Conservation (phyloP, 2,113 vertebrate species). For the Caranx melampygus region DNA sequence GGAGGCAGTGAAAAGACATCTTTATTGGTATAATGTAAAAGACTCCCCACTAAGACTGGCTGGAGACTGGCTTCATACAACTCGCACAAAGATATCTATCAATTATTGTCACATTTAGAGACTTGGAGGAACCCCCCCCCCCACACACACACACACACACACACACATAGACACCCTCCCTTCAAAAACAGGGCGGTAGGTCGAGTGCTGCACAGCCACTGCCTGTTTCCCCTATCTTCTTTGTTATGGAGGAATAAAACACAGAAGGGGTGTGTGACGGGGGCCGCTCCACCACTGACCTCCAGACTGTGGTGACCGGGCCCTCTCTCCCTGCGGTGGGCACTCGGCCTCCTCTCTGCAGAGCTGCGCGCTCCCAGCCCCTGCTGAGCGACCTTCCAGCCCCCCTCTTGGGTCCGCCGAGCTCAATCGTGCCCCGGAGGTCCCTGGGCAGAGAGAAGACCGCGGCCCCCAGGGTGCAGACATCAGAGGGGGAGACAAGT, state of each 20-base stretch:
- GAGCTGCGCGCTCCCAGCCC: constrained; percentile 66
- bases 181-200: constrained; percentile 65
- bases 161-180: neutral
- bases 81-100: constrained; percentile 60
- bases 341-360: constrained; percentile 44
- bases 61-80: constrained; percentile 42
- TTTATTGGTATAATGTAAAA: constrained; percentile 47
- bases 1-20: constrained; percentile 47
- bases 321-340: constrained; percentile 49
- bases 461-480: constrained; percentile 7
- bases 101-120: constrained; percentile 72
- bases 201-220: constrained; percentile 72
- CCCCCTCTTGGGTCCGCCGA: constrained; percentile 23
- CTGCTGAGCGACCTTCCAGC: constrained; percentile 71
- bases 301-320: constrained; percentile 72
- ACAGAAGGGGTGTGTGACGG: constrained; percentile 53
- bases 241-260: constrained; percentile 75
- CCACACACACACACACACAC: too few relatives aligned
- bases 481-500: neutral
- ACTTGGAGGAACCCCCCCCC: constrained; percentile 8
- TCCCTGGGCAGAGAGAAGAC: constrained; percentile 28
- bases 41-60: constrained; percentile 54
- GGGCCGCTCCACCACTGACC: constrained; percentile 74
- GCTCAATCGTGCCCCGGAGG: constrained; percentile 43
- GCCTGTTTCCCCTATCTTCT: constrained; percentile 69